phyloP scores from a whole-genome alignment of 2,113 vertebrate species.

The Muscicapa adusta region DNA sequence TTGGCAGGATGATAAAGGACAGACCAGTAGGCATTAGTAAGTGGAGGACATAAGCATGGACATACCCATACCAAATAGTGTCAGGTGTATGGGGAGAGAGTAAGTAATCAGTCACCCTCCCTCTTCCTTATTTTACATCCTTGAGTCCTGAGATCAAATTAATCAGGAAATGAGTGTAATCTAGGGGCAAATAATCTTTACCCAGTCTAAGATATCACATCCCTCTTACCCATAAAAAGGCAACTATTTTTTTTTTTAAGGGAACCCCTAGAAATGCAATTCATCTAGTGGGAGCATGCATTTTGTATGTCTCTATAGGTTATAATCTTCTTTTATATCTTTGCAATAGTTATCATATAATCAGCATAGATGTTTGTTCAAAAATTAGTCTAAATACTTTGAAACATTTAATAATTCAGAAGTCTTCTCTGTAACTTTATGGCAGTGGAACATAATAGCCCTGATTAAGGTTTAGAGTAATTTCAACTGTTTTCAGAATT shows the following conservation, averaged over 20 bases:
- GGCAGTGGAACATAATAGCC: neutral
- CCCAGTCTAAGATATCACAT: neutral
- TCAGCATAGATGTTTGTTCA: neutral
- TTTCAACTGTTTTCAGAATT: neutral
- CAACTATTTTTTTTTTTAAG: neutral
- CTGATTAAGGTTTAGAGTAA: neutral
- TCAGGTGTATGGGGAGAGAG: accelerated
- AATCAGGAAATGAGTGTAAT: neutral
- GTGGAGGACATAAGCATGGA: neutral
- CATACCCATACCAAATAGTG: neutral
- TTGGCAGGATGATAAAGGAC: neutral
- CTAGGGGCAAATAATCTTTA: neutral
- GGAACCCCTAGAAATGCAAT: neutral
- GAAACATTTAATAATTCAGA: neutral
- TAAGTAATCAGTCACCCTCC: neutral
- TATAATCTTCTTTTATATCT: neutral
- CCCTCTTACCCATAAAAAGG: neutral
- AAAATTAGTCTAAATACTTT: neutral
- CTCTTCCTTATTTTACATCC: neutral
- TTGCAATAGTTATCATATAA: neutral
- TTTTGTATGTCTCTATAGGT: neutral
- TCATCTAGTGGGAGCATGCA: neutral
- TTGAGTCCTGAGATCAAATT: neutral
- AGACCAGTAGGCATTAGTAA: neutral
- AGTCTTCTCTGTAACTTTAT: neutral